Conservation (phyloP, 2,797 vertebrate genomes). For the Clarias fuscus region DNA sequence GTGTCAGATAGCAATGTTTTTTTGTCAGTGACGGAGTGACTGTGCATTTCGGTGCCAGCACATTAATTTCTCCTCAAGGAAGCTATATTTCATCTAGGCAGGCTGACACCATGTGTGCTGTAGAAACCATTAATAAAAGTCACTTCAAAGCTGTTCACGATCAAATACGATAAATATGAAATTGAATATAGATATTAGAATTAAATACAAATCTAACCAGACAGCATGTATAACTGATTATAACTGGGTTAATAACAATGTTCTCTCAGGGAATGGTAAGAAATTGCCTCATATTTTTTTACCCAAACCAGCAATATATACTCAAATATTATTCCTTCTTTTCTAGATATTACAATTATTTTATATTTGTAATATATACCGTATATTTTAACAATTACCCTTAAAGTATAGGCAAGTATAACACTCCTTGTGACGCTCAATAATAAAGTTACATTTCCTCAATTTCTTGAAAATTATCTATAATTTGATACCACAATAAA, state of each 20-base stretch:
- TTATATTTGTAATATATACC: not conserved
- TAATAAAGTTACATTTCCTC: not conserved
- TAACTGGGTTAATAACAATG: not conserved
- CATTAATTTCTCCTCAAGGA: not conserved
- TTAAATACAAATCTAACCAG: not conserved
- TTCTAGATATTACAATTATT: not conserved
- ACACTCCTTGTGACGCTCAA: no score
- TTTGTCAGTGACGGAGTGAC: not conserved
- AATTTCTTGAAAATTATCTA: not conserved
- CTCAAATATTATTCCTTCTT: not conserved
- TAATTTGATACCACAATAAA: not conserved
- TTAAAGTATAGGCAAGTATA: not conserved
- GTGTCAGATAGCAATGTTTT: not conserved
- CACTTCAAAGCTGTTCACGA: not conserved
- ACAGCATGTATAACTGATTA: not conserved
- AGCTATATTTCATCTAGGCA: not conserved
- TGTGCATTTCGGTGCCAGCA: not conserved
- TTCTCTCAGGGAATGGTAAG: not conserved
- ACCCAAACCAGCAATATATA: no score
- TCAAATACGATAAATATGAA: not conserved
- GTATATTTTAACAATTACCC: not conserved
- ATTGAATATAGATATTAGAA: not conserved
- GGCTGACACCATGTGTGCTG: not conserved
- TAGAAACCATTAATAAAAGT: conserved; percentile 4
- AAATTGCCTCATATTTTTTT: not conserved